phyloP scores from a whole-genome alignment of 2,113 vertebrate species.

The Tragelaphus imberbis region DNA sequence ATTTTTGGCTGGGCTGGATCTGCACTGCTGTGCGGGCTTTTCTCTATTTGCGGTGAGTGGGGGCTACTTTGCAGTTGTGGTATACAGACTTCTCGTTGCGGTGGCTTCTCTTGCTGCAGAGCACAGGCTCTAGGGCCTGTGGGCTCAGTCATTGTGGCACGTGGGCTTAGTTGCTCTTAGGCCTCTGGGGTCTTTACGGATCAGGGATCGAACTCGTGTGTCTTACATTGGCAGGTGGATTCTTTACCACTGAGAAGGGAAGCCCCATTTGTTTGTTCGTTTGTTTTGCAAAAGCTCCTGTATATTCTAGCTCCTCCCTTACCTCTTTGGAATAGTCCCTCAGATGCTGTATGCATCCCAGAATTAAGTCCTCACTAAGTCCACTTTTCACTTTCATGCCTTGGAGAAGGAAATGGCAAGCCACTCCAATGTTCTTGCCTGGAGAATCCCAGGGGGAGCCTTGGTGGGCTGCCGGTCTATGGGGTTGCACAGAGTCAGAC shows the following conservation, averaged over 20 bases:
- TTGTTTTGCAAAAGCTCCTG: not conserved
- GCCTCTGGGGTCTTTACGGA: not conserved
- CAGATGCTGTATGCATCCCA: not conserved
- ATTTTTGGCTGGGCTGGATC: not conserved
- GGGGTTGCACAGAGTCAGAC: too few relatives aligned
- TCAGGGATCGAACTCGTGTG: not conserved
- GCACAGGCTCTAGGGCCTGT: not conserved
- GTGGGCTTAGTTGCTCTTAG: not conserved
- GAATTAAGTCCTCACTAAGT: too few relatives aligned
- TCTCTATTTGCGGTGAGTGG: not conserved
- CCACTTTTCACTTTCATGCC: too few relatives aligned
- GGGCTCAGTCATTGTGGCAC: not conserved
- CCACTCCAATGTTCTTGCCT: too few relatives aligned
- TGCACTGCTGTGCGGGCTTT: not conserved
- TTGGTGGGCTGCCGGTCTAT: too few relatives aligned
- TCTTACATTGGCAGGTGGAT: not conserved
- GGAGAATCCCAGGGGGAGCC: too few relatives aligned
- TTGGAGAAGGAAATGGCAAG: too few relatives aligned
- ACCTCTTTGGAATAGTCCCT: not conserved
- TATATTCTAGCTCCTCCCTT: not conserved
- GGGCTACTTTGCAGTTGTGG: fast-evolving
- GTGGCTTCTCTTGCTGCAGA: not conserved
- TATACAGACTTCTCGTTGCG: fast-evolving
- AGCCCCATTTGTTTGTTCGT: not conserved
- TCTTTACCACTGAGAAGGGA: not conserved